A percentile compares a stretch with the other conserved stretches of the same genome.
phyloP scores from a whole-genome alignment of 2,888 invertebrate genomes.

The Adelphocoris suturalis region DNA sequence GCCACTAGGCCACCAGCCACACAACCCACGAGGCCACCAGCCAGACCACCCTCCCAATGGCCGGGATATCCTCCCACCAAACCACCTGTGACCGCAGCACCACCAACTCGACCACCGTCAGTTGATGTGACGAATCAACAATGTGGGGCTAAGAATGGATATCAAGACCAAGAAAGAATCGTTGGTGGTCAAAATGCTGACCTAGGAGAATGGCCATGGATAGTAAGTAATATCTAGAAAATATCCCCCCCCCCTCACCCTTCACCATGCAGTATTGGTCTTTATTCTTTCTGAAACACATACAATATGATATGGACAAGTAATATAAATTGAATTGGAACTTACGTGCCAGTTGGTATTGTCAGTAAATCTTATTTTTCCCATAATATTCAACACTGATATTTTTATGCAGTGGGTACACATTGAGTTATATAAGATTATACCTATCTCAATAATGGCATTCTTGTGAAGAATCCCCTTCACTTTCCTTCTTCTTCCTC shows the following conservation, averaged over 20 bases:
- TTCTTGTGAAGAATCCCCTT: no score
- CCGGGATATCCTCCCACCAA: slow-evolving; percentile 76
- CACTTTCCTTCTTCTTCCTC: no score
- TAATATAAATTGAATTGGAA: no score
- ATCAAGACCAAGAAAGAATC: slow-evolving; percentile 89
- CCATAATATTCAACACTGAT: no score
- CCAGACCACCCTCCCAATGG: slow-evolving; percentile 75
- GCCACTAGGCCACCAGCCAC: slow-evolving; percentile 77
- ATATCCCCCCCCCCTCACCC: background rate
- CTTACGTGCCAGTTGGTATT: background rate
- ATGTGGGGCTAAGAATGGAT: slow-evolving; percentile 90
- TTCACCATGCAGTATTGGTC: background rate
- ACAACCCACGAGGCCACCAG: slow-evolving; percentile 78
- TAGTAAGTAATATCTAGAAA: slow-evolving; percentile 77
- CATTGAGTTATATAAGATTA: no score
- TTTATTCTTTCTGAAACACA: background rate
- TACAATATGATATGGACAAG: no score
- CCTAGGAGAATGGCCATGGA: slow-evolving; percentile 88
- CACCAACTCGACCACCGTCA: slow-evolving; percentile 74
- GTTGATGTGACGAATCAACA: slow-evolving; percentile 78
- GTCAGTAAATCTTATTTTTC: no score
- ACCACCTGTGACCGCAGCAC: slow-evolving; percentile 77
- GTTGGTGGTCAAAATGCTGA: slow-evolving; percentile 91
- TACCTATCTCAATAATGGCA: no score
- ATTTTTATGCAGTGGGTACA: no score